Base-by-base conservation (phyloP, 2,888 invertebrate species). In the Epinotia bilunana region DNA sequence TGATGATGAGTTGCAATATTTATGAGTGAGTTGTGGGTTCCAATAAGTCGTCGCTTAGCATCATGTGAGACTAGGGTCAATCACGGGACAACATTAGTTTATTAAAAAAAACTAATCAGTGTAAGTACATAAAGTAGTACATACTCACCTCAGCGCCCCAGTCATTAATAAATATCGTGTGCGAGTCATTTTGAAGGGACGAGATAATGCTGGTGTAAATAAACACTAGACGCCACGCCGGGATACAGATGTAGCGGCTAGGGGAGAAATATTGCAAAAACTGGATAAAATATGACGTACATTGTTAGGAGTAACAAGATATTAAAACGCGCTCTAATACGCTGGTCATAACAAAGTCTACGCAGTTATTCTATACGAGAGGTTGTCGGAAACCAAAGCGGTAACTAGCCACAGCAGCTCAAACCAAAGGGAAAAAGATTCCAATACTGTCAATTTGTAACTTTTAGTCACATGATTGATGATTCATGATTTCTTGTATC, bases 181-280 rank as follows among this genome's bases (percentile, higher is more conserved):
- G 83, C 88, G 88, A 88, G 88, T 87, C 89, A 89, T 88, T 90
- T 87, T 88, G 89, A 88, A 88, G 88, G 90, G 87, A 87, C 86
- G 86, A 91, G 89, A 92, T 92, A 91, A 92, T 90, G 91, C 91
- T 91, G 85, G 82, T 83, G 89, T 86, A 86, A 87, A 91, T 91
- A 91, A 91, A 91, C 90, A 88, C 88, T 88, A 89, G 90, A 87
- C 86, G 83, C 80, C 82, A 82, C 80, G 83, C 79, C 83, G 84
- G 83, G 85, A 87, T 89, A 92, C 90, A 91, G 92, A 93, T 91
- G 91, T 86, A 85, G 86, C 82, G 81, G 82, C 85, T 82, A 83
- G 83, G 83, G 86, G 86, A 88, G 91, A 92, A 89, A 92, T 91
- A 92, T 91, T 90, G 89, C 90, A 91, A 91, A 91, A 91, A 89